Base-by-base conservation (phyloP, 2,113 vertebrate species). In the Sinocyclocheilus anshuiensis region DNA sequence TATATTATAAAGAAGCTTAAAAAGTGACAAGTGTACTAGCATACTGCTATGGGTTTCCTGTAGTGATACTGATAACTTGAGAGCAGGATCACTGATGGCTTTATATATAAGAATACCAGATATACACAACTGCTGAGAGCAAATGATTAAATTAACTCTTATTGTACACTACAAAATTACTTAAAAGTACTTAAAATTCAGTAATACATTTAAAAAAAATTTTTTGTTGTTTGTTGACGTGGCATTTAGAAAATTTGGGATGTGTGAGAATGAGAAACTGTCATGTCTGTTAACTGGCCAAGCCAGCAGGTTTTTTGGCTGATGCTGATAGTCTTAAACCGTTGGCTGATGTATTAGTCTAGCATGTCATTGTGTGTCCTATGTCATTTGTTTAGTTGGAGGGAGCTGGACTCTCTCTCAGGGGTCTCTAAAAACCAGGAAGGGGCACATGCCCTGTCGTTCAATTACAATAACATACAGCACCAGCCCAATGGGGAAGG, bases 341-440 rank as follows among this genome's bases (percentile, higher is more conserved):
- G 12, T 45, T n/a, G 39, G 72, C 36, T 75, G 39, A 75, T 75
- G 15, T 45, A 6, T 75, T 20, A 36, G 29, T 74, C 10, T 74
- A 74, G 71, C 39, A 39, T 81, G 13, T 81, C 1, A 67, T n/a
- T 45, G 4, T 63, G n/a, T 48, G 10, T 77, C 1, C 18, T 55
- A 1, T 53, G 53, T 57, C 57, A 61, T 76, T 2, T 82, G 26
- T 85, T 78, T 74, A 94, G 92, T 16, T 93, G 90, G 91, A 90
- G 91, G 86, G 88, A 91, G 83, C 77, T 90, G 79, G 87, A 86
- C 84, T 88, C 86, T 86, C 77, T 82, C 61, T 76, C 55, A 39
- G 81, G 53, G 71, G 63, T 20, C 33, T 72, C n/a, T 1, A 67
- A 57, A 39, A 77, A 63, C 24, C 59, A 72, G 39, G 57, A 22